Conservation (phyloP, 1,140 invertebrate genomes). For the Elymnias hypermnestra region DNA sequence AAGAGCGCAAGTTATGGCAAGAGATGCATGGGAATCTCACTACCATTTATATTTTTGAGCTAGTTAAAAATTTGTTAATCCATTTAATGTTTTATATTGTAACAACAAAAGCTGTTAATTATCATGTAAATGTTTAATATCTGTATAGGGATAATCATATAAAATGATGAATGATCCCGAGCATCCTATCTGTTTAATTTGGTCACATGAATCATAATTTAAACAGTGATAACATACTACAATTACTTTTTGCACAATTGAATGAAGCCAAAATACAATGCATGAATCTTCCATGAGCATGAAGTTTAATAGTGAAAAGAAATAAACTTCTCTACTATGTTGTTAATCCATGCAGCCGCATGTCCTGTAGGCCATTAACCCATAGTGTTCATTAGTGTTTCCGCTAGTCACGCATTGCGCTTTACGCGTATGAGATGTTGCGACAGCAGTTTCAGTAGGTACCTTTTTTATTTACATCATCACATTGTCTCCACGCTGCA, state of each 20-base stretch:
- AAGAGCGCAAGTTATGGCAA: slow-evolving; percentile 54
- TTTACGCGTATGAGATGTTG: slow-evolving; percentile 53
- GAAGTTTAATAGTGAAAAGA: background rate
- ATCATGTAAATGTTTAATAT: no score
- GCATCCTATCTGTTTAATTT: no score
- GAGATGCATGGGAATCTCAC: slow-evolving; percentile 44
- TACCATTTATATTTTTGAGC: slow-evolving; percentile 51
- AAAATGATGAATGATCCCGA: no score
- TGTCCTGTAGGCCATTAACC: slow-evolving; percentile 50
- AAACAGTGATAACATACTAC: no score
- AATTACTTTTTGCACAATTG: no score
- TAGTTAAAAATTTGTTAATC: slow-evolving; percentile 42
- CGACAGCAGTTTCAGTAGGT: slow-evolving; percentile 31
- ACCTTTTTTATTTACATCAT: slow-evolving; percentile 7
- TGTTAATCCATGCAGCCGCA: slow-evolving; percentile 32
- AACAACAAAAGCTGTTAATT: no score
- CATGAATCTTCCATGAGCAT: background rate
- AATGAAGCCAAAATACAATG: no score
- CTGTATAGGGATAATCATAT: no score
- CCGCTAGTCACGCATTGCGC: slow-evolving; percentile 48
- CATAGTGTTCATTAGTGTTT: slow-evolving; percentile 47
- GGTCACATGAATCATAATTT: no score
- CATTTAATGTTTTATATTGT: no score
- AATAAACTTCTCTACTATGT: no score
- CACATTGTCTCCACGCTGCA: background rate